Conservation (phyloP, 2,888 invertebrate species). For the Caenorhabditis sp. region DNA sequence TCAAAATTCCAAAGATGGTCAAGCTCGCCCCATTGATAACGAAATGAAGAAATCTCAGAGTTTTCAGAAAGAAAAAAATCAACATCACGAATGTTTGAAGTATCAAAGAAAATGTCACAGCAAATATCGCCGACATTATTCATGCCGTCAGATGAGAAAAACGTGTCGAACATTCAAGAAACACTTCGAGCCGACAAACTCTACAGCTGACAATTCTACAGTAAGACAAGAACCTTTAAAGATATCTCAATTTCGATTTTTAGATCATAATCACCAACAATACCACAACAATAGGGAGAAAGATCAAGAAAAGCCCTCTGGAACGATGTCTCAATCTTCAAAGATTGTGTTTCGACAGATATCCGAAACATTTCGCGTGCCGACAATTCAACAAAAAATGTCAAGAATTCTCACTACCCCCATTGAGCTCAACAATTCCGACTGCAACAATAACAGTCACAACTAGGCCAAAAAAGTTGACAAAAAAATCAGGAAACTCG, state of each 20-base stretch:
- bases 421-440: background rate
- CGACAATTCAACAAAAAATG: slow-evolving; percentile 37
- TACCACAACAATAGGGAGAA: too few species aligned
- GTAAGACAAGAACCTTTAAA: too few species aligned
- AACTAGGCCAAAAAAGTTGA: slow-evolving; percentile 16
- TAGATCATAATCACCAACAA: background rate
- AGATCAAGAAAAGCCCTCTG: slow-evolving; percentile 15
- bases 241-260: too few species aligned
- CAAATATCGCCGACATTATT: slow-evolving; percentile 35
- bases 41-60: too few species aligned
- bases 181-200: background rate
- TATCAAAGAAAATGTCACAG: slow-evolving; percentile 31
- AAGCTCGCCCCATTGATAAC: too few species aligned
- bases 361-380: slow-evolving; percentile 38
- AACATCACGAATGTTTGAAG: slow-evolving; percentile 20
- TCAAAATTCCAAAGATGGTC: too few species aligned
- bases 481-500: slow-evolving; percentile 8
- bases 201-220: background rate
- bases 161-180: slow-evolving; percentile 21
- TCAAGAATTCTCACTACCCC: slow-evolving; percentile 19
- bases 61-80: slow-evolving; percentile 2
- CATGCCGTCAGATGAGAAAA: slow-evolving; percentile 28
- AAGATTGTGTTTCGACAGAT: slow-evolving; percentile 35
- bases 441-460: slow-evolving; percentile 9
- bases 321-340: slow-evolving; percentile 38